Evolutionary conservation across 1,140 invertebrate species (phyloP).

Genomic region (Halictus rubicundus): DNA sequence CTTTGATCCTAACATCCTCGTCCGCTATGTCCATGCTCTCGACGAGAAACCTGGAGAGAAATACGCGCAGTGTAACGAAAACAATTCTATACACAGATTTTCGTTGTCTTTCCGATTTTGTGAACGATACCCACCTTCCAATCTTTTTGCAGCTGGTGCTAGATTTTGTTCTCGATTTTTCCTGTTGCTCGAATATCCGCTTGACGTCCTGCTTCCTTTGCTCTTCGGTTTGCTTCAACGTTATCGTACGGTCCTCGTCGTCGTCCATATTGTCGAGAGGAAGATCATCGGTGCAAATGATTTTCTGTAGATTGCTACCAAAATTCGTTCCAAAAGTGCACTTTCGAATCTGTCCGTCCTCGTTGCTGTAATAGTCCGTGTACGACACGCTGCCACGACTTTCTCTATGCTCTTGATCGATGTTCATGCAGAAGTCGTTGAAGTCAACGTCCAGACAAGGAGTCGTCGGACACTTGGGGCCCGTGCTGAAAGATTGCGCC

Average conservation of each 20-base stretch:
- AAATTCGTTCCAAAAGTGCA: constrained; percentile 41
- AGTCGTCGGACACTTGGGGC: constrained; percentile 81
- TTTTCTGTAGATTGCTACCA: constrained; percentile 34
- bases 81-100: neutral
- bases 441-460: constrained; percentile 82
- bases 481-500: constrained; percentile 72
- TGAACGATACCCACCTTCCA: constrained; percentile 70
- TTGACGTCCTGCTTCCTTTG: constrained; percentile 78
- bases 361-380: constrained; percentile 80
- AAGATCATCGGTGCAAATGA: constrained; percentile 54
- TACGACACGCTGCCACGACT: constrained; percentile 78
- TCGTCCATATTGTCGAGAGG: constrained; percentile 72
- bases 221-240: constrained; percentile 74
- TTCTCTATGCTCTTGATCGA: constrained; percentile 81
- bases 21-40: constrained; percentile 78
- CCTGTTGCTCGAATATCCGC: constrained; percentile 74
- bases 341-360: constrained; percentile 76
- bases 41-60: constrained; percentile 72
- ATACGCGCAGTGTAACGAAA: neutral
- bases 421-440: constrained; percentile 82
- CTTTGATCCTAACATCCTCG: constrained; percentile 77
- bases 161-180: constrained; percentile 59
- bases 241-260: constrained; percentile 78
- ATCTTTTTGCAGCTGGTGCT: constrained; percentile 75
- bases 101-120: neutral